Evolutionary conservation across 2,888 invertebrate genomes (phyloP).

Genomic region (Epinotia demarniana): DNA sequence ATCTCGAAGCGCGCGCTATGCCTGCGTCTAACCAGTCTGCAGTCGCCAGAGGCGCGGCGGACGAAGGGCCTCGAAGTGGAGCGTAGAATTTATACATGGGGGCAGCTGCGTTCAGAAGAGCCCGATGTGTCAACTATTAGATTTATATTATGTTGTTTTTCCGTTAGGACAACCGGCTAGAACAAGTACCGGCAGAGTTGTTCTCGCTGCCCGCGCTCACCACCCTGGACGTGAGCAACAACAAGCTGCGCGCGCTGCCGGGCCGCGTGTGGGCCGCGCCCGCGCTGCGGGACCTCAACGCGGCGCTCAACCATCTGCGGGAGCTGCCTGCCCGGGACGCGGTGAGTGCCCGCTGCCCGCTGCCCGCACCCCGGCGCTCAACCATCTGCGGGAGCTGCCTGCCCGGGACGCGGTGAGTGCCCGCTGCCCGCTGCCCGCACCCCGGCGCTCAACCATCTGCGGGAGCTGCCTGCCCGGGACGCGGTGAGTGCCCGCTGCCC

Average conservation of each 20-base stretch:
- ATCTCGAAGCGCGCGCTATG: no score
- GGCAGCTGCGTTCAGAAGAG: no score
- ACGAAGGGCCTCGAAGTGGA: no score
- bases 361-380: slow-evolving; percentile 94
- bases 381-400: slow-evolving; percentile 91
- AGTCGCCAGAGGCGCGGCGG: no score
- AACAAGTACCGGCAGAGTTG: slow-evolving; percentile 91
- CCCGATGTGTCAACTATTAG: no score
- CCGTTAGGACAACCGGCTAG: slow-evolving; percentile 92
- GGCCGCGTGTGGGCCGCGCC: slow-evolving; percentile 94
- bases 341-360: slow-evolving; percentile 91
- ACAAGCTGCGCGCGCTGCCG: slow-evolving; percentile 93
- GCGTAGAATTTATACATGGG: no score
- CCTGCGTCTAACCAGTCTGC: no score
- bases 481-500: slow-evolving; percentile 93
- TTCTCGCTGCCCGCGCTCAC: slow-evolving; percentile 92
- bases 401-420: slow-evolving; percentile 67
- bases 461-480: slow-evolving; percentile 85
- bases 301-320: slow-evolving; percentile 93
- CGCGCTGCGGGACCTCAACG: slow-evolving; percentile 93
- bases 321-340: slow-evolving; percentile 85
- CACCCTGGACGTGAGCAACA: slow-evolving; percentile 96
- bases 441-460: slow-evolving; percentile 94
- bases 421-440: slow-evolving; percentile 93
- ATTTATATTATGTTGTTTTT: not conserved